These are phyloP conservation scores for Phalanger gymnotis DNA, from an alignment of 2,797 vertebrate genomes.

Conservation along the genomic window DNA sequence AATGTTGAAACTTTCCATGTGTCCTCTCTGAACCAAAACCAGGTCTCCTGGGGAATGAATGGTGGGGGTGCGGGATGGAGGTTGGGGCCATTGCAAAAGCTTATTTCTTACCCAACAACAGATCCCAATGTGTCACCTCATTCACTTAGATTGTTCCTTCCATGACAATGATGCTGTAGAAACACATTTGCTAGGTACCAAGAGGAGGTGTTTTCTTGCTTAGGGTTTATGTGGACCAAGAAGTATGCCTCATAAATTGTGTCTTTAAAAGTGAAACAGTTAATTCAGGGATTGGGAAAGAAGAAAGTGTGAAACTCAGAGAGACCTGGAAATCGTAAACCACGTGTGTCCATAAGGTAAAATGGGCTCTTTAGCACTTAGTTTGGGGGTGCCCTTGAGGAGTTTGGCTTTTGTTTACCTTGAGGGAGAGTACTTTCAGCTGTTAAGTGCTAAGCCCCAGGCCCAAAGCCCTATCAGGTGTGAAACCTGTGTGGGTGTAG, in stretches of 20 bases:
- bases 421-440: no score
- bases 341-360: no score
- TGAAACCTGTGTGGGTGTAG: no score
- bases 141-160: constrained; percentile 59
- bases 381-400: no score
- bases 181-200: neutral
- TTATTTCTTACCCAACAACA: constrained; percentile 14
- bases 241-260: neutral
- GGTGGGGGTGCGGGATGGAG: neutral
- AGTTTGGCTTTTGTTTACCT: no score
- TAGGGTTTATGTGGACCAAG: neutral
- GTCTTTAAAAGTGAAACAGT: neutral
- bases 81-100: constrained; percentile 4
- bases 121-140: constrained; percentile 44
- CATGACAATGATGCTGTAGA: constrained; percentile 12
- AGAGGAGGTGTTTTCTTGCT: neutral
- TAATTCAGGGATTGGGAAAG: neutral
- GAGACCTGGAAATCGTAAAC: neutral
- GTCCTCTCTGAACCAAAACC: constrained; percentile 43
- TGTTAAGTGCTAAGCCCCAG: no score
- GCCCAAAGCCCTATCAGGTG: no score
- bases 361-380: no score
- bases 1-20: constrained; percentile 45
- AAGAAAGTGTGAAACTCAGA: neutral
- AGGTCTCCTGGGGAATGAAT: constrained; percentile 42